A percentile compares a stretch with the other conserved stretches of the same genome.
phyloP scores from a whole-genome alignment of 1,140 invertebrate genomes.

The Liolophura sinensis region DNA sequence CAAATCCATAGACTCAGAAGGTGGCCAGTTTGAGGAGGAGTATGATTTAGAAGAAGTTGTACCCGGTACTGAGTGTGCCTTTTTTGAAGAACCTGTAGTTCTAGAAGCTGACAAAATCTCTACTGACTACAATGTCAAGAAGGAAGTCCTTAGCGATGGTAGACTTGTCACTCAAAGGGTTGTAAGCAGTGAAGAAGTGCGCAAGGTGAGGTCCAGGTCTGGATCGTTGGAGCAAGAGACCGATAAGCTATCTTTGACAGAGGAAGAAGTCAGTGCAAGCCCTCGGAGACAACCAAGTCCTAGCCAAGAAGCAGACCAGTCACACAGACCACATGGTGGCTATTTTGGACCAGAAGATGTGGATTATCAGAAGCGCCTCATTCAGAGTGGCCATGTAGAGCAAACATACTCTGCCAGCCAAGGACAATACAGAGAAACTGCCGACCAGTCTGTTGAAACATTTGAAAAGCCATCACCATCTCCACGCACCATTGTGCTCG shows the following conservation, averaged over 20 bases:
- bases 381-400: no score
- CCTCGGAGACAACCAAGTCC: no score
- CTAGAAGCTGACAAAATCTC: constrained; percentile 27
- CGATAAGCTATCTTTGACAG: constrained; percentile 11
- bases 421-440: no score
- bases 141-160: constrained; percentile 45
- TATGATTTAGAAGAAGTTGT: constrained; percentile 49
- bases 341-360: no score
- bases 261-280: constrained; percentile 22
- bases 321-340: no score
- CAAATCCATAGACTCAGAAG: constrained; percentile 39
- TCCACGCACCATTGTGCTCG: no score
- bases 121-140: neutral
- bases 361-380: no score
- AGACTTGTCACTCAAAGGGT: constrained; percentile 36
- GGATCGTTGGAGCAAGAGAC: constrained; percentile 28
- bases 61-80: constrained; percentile 46
- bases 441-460: no score
- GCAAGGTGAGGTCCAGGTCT: constrained; percentile 24
- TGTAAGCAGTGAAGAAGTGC: constrained; percentile 25
- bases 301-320: no score
- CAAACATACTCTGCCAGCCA: no score
- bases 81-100: constrained; percentile 20
- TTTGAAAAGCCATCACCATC: no score
- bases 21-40: constrained; percentile 19